Conservation (phyloP, 2,797 vertebrate species). For the Spondyliosoma cantharus region DNA sequence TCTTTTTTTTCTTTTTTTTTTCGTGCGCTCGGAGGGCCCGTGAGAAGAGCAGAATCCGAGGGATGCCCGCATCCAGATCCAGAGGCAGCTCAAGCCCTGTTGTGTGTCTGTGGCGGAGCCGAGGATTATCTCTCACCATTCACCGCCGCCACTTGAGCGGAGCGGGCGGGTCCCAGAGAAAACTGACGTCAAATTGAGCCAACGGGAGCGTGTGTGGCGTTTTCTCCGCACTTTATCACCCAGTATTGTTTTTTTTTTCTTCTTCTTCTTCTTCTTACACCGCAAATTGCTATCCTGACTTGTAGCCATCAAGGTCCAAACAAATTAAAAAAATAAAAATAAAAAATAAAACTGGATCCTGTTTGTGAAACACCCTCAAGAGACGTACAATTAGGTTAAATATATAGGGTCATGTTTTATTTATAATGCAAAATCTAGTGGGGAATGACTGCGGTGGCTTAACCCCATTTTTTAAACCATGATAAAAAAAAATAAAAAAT, state of each 20-base stretch:
- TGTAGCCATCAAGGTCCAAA: neutral
- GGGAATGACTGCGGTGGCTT: neutral
- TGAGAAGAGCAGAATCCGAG: constrained; percentile 57
- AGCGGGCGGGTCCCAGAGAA: constrained; percentile 73
- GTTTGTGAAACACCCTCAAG: neutral
- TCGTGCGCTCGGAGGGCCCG: constrained; percentile 42
- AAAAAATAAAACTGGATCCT: neutral
- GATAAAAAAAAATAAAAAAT: constrained; percentile 7
- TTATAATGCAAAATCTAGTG: constrained; percentile 7
- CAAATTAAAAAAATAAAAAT: neutral
- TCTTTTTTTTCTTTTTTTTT: too few relatives aligned
- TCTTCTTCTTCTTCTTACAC: neutral
- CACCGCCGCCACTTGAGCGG: constrained; percentile 78
- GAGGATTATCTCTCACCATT: constrained; percentile 79
- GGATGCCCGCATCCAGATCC: constrained; percentile 80
- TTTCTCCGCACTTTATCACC: constrained; percentile 10
- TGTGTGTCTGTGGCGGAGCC: constrained; percentile 55
- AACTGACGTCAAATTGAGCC: constrained; percentile 80
- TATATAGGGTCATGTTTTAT: neutral
- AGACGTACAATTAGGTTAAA: neutral
- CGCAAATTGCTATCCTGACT: constrained; percentile 12
- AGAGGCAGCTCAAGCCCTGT: constrained; percentile 62
- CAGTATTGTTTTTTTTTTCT: constrained; percentile 2
- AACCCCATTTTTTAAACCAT: neutral
- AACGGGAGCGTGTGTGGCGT: constrained; percentile 56